A percentile compares a stretch with the other conserved stretches of the same genome.
These are phyloP conservation scores for Notodromas monacha DNA, from an alignment of 2,888 invertebrate genomes.

Conservation along the genomic window DNA sequence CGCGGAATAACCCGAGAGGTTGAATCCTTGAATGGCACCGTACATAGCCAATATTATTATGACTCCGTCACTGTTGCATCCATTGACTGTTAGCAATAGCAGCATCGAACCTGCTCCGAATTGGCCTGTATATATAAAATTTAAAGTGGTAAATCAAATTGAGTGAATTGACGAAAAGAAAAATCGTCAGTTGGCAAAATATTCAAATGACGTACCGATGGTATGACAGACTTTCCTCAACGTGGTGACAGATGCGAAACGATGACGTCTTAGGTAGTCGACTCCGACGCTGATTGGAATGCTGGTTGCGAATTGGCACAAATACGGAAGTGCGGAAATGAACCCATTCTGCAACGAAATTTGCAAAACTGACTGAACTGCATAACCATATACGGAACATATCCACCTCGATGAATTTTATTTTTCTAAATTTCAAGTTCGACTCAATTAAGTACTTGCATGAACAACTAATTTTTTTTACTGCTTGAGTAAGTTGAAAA, in stretches of 20 bases:
- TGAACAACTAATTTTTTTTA: too few species aligned
- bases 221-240: background rate
- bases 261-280: background rate
- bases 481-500: too few species aligned
- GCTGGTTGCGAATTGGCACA: background rate
- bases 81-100: background rate
- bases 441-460: too few species aligned
- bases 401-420: too few species aligned
- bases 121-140: too few species aligned
- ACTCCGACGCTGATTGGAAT: background rate
- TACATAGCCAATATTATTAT: background rate
- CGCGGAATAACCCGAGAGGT: background rate
- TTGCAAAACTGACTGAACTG: too few species aligned
- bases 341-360: conserved; percentile 1
- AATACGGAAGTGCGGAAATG: background rate
- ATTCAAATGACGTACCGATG: background rate
- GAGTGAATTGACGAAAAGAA: background rate
- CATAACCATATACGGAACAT: too few species aligned
- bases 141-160: too few species aligned
- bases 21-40: background rate
- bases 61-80: background rate
- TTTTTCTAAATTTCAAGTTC: too few species aligned
- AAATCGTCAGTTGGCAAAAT: background rate
- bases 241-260: background rate
- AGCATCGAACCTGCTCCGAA: background rate